Base-by-base conservation (phyloP, 2,113 vertebrate species). In the Microcebus tavaratra region DNA sequence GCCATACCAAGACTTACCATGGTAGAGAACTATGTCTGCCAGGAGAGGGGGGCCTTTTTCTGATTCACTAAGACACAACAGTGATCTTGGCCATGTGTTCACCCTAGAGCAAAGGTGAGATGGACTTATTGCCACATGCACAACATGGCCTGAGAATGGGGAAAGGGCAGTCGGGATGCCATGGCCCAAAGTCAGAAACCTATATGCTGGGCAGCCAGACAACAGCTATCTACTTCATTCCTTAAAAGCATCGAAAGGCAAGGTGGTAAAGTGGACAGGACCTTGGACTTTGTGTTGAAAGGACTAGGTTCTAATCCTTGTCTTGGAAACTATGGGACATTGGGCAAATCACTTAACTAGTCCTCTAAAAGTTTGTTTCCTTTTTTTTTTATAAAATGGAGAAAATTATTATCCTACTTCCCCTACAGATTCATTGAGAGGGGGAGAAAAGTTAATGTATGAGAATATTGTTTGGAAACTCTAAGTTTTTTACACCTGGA, bases 361-460 rank as follows among this genome's bases (percentile, higher is more conserved):
- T 31, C 29, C 76, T 31, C 8, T 1, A 5, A 57, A 23, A n/a
- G 13, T 53, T 76, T 55, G 23, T 91, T 72, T 95, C 63, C 14
- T 95, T 95, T 95, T 95, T 95, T 95, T 80, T 31, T 70, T 85
- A 85, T 27, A 88, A 93, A 59, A 36, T 90, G 65, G 48, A 79
- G 65, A 81, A 4, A 61, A 81, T 65, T 73, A 73, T 67, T 83
- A 27, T 65, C 23, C 31, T 88, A 21, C 59, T 29, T 80, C 15
- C 27, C 1, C 10, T 57, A 57, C 31, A 95, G 13, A 82, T 17
- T 59, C 72, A 78, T 12, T 79, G 42, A 70, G 42, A 83, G 21
- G 42, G 20, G 42, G 55, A 42, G 87, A 79, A 57, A 6, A 48
- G 17, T 42, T 73, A 53, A 68, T 39, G 2, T 53, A 34, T 72